These are phyloP conservation scores for Semaprochilodus insignis DNA, from an alignment of 2,797 vertebrate genomes.

Conservation along the genomic window DNA sequence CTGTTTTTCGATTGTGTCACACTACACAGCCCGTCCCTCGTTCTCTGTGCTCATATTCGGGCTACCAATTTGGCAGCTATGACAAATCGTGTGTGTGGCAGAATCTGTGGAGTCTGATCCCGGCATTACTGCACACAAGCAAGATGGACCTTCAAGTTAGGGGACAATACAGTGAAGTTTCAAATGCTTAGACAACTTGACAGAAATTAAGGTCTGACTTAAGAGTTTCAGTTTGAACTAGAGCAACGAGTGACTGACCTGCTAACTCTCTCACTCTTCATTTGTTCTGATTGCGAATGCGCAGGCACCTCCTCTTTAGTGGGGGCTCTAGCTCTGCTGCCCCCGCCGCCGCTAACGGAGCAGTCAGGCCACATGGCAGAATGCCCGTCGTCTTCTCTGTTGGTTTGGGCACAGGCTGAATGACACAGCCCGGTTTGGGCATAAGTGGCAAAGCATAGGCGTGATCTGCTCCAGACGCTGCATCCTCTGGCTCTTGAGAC, in stretches of 20 bases:
- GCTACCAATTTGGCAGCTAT: too few species aligned
- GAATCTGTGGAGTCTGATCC: too few species aligned
- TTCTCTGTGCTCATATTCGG: too few species aligned
- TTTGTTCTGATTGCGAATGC: conserved; percentile 99
- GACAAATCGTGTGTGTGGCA: too few species aligned
- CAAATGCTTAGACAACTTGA: too few species aligned
- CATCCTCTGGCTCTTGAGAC: conserved; percentile 86
- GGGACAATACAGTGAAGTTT: too few species aligned
- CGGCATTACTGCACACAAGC: too few species aligned
- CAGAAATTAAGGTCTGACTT: too few species aligned
- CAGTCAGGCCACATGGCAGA: conserved; percentile 90
- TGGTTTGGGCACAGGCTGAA: conserved; percentile 98
- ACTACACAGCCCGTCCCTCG: too few species aligned
- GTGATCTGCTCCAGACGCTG: conserved; percentile 92
- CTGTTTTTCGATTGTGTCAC: too few species aligned
- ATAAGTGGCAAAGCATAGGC: conserved; percentile 93
- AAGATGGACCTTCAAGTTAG: background rate
- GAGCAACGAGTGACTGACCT: conserved; percentile 22
- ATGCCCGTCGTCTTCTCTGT: conserved; percentile 90
- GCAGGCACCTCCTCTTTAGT: conserved; percentile 98
- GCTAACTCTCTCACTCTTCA: conserved; percentile 71
- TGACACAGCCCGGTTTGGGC: conserved; percentile 94
- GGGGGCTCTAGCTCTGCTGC: conserved; percentile 95
- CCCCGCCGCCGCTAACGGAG: conserved; percentile 88
- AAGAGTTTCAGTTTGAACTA: too few species aligned